phyloP scores from a whole-genome alignment of 2,113 vertebrate species.

The Equus przewalskii region DNA sequence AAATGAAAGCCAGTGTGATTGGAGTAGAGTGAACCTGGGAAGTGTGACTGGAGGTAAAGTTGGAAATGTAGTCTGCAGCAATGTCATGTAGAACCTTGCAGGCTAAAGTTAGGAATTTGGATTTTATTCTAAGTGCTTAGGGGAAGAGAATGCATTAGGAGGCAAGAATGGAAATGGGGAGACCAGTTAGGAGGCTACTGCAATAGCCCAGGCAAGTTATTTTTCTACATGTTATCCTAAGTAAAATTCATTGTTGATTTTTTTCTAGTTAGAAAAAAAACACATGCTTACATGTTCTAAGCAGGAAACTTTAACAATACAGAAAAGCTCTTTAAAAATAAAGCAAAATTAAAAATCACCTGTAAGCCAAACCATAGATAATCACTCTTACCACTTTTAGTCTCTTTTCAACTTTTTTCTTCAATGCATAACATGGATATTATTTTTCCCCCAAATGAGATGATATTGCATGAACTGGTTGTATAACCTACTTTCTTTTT shows the following conservation, averaged over 20 bases:
- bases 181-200: background rate
- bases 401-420: background rate
- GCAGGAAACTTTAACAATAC: conserved; percentile 42
- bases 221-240: background rate
- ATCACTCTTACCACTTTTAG: conserved; percentile 6
- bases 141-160: background rate
- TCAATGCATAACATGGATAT: background rate
- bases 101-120: background rate
- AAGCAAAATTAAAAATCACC: conserved; percentile 29
- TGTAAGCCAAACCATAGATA: conserved; percentile 30
- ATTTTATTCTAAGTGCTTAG: conserved; percentile 42
- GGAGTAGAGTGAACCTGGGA: background rate
- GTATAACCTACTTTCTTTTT: conserved; percentile 46
- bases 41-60: background rate
- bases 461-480: conserved; percentile 17
- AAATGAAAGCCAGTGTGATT: background rate
- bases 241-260: conserved; percentile 6
- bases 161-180: background rate
- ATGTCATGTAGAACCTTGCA: background rate
- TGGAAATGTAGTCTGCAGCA: background rate
- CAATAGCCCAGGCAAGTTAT: background rate
- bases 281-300: background rate
- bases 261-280: conserved; percentile 50
- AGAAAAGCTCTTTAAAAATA: conserved; percentile 47
- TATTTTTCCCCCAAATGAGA: background rate